A percentile compares a stretch with the other conserved stretches of the same genome.
Conservation (phyloP, 2,113 vertebrate genomes). For the Ranitomeya imitator region DNA sequence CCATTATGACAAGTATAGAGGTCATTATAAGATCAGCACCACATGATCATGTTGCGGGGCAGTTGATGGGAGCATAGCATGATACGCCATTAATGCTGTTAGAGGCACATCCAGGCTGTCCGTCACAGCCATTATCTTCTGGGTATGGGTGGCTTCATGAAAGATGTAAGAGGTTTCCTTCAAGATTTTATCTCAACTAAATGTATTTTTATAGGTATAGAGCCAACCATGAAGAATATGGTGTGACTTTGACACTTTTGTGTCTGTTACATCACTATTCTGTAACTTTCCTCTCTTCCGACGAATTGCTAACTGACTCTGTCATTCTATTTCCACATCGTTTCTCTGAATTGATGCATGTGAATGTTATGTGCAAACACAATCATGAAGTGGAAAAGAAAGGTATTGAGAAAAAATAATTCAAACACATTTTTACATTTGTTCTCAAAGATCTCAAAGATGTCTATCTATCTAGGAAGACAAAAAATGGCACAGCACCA, state of each 20-base stretch:
- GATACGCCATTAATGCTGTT: no score
- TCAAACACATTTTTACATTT: neutral
- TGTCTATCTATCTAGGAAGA: neutral
- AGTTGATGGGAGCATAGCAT: no score
- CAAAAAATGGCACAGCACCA: no score
- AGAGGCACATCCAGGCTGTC: no score
- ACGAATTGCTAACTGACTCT: constrained; percentile 22
- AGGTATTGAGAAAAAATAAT: neutral
- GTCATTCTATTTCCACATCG: constrained; percentile 41
- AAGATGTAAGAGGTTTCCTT: neutral
- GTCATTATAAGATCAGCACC: no score
- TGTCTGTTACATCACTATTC: neutral
- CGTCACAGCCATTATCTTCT: no score
- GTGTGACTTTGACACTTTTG: neutral
- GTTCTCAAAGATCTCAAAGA: neutral
- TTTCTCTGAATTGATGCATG: constrained; percentile 30
- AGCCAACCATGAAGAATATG: neutral
- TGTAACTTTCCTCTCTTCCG: neutral
- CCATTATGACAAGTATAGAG: no score
- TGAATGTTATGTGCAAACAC: neutral
- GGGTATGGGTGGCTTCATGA: no score
- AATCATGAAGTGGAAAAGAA: neutral
- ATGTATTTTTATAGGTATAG: neutral
- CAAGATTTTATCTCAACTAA: neutral
- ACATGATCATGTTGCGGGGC: no score